Evolutionary conservation across 1,140 invertebrate genomes (phyloP).

Genomic region (Cotesia glomerata): DNA sequence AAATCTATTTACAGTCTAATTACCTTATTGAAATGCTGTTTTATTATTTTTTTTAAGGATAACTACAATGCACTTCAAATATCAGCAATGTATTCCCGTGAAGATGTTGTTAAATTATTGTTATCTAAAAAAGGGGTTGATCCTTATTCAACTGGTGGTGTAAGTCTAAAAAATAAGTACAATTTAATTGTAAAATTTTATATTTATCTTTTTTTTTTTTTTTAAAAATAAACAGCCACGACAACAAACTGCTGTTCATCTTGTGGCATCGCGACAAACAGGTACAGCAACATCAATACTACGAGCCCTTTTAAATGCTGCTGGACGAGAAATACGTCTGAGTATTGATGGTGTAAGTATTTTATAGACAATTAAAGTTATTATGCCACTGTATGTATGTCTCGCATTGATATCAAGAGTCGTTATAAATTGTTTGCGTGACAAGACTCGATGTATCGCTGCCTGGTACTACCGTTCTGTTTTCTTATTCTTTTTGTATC

Average conservation of each 20-base stretch:
- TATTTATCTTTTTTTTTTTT: conserved; percentile 8
- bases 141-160: conserved; percentile 88
- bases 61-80: conserved; percentile 93
- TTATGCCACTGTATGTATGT: background rate
- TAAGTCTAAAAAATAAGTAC: conserved; percentile 65
- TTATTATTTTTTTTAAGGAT: conserved; percentile 69
- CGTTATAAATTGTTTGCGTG: conserved; percentile 51
- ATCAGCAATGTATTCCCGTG: conserved; percentile 90
- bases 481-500: conserved; percentile 49
- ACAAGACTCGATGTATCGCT: conserved; percentile 51
- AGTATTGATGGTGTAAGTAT: conserved; percentile 83
- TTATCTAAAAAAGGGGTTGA: conserved; percentile 89
- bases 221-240: conserved; percentile 65
- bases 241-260: conserved; percentile 88
- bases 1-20: conserved; percentile 40
- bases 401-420: conserved; percentile 7
- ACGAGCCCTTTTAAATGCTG: conserved; percentile 79
- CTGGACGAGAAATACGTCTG: conserved; percentile 86
- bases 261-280: conserved; percentile 87
- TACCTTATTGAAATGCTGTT: conserved; percentile 33
- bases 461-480: conserved; percentile 53
- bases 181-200: conserved; percentile 16
- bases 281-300: conserved; percentile 90
- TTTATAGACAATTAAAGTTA: background rate
- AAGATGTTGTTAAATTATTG: conserved; percentile 92